These are phyloP conservation scores for Lepidochitona cinerea DNA, from an alignment of 2,888 invertebrate species.

Conservation along the genomic window DNA sequence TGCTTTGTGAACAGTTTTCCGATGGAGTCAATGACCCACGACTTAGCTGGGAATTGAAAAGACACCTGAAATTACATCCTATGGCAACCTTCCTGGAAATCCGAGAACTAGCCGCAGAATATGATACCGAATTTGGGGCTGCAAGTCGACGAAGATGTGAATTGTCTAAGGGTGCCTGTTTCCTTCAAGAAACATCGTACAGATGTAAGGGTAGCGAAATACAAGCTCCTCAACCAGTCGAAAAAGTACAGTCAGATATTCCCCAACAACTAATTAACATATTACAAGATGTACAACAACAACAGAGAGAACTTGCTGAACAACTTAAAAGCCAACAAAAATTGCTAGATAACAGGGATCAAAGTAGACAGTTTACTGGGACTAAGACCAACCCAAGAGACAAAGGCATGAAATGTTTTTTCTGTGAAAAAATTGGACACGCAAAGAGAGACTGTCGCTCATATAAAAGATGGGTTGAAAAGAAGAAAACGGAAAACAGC, in stretches of 20 bases:
- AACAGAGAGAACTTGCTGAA: neutral
- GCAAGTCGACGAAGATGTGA: neutral
- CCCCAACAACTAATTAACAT: neutral
- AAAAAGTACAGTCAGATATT: too few relatives aligned
- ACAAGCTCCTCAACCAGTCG: too few relatives aligned
- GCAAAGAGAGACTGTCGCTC: neutral
- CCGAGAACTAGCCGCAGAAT: neutral
- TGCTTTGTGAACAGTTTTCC: neutral
- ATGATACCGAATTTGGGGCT: neutral
- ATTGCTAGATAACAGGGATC: neutral
- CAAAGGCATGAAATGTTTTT: too few relatives aligned
- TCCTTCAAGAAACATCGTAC: too few relatives aligned
- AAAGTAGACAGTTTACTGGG: neutral
- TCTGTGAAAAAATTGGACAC: neutral
- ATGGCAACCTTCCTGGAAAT: slow-evolving; percentile 68
- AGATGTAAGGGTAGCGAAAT: too few relatives aligned
- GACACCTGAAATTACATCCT: slow-evolving; percentile 72
- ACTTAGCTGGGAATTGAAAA: slow-evolving; percentile 64
- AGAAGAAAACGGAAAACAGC: neutral
- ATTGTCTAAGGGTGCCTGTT: too few relatives aligned
- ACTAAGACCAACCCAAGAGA: too few relatives aligned
- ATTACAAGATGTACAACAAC: neutral
- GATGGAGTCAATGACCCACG: slow-evolving; percentile 13
- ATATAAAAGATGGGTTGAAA: neutral
- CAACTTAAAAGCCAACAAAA: neutral